Base-by-base conservation (phyloP, 1,140 invertebrate species). In the Rhyacophila brunnea region DNA sequence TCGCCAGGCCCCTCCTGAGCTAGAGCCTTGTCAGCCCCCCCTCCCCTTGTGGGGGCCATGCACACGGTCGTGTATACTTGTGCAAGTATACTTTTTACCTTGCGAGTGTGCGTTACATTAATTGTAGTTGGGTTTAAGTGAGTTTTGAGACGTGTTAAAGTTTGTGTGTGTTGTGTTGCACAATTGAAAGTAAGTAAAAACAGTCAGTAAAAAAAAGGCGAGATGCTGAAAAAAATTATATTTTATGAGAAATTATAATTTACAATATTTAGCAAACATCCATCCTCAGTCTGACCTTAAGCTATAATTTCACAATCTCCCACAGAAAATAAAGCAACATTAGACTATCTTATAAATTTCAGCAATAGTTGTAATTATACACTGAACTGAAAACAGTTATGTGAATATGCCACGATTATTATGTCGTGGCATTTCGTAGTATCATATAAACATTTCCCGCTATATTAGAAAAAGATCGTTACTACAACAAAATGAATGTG, bases 241-340 rank as follows among this genome's bases (percentile, higher is more conserved):
- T 79, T 79, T 79, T 79, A 78, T 79, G 77, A 79, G 76, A 79
- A 79, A 79, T 79, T 75, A 79, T 79, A 79, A 79, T 79, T 79
- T 79, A 79, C 77, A 79, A 78, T 79, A 79, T 78, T 78, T 77
- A 74, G 73, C 75, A 76, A 72, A 73, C 77, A 79, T 77, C 72
- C 77, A 70, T 79, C 76, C 72, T 76, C 77, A 78, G 73, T 75
- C 77, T 74, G 75, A 78, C 78, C 77, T 79, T 79, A 79, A 78
- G 75, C 75, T 78, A 78, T 76, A 78, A 74, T 74, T 74, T 78
- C 72, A 77, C 77, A 79, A 78, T 77, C 77, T 74, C 75, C 74
- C 76, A 74, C 75, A 78, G 77, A 79, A 78, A 73, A 74, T 78
- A 79, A 79, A 79, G 77, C 77, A 79, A 79, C 74, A 73, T 79